A percentile compares a stretch with the other conserved stretches of the same genome.
phyloP scores from a whole-genome alignment of 2,113 vertebrate species.

The Colinus virginianus region DNA sequence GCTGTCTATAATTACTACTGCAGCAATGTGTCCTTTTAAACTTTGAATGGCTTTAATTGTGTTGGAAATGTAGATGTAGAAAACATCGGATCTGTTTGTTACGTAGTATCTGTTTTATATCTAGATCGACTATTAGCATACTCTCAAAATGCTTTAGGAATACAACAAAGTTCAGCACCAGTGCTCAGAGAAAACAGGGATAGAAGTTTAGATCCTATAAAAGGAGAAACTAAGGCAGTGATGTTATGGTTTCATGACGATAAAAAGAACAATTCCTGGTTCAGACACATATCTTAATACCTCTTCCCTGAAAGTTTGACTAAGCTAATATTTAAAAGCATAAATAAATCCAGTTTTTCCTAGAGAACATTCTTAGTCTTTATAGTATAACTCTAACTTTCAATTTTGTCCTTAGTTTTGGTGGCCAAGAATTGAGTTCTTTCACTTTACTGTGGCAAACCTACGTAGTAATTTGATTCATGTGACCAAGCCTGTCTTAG shows the following conservation, averaged over 20 bases:
- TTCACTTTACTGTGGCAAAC: conserved; percentile 35
- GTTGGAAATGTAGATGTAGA: neutral
- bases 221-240: neutral
- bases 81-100: neutral
- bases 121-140: neutral
- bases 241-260: neutral
- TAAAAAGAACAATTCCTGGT: neutral
- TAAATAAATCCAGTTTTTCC: neutral
- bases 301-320: neutral
- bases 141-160: neutral
- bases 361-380: neutral
- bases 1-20: neutral
- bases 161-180: neutral
- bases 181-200: neutral
- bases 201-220: neutral
- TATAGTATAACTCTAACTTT: neutral
- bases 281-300: neutral
- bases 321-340: neutral
- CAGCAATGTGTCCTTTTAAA: neutral
- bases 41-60: neutral
- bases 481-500: conserved; percentile 33
- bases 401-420: conserved; percentile 26
- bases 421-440: conserved; percentile 41
- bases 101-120: neutral
- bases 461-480: conserved; percentile 46